Percentiles rank a stretch among this genome's conserved stretches.
Conservation (phyloP, 2,113 vertebrate species). For the Myanophis thanlyinensis region DNA sequence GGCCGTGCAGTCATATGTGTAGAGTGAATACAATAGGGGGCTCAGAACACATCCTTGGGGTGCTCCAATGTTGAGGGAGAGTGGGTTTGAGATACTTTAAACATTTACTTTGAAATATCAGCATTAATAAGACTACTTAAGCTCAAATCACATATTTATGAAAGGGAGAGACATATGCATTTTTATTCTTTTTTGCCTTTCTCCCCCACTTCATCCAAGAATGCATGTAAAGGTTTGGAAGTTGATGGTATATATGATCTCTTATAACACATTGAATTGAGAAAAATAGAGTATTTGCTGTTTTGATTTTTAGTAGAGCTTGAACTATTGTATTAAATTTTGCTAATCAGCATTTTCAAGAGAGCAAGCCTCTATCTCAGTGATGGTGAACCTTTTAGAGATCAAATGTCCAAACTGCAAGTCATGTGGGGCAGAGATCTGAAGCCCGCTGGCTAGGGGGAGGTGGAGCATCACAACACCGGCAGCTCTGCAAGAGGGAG, state of each 20-base stretch:
- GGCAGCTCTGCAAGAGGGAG: too few species aligned
- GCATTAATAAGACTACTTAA: too few species aligned
- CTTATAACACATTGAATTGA: background rate
- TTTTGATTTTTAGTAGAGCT: background rate
- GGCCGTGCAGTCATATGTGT: too few species aligned
- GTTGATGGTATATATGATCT: background rate
- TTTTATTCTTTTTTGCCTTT: background rate
- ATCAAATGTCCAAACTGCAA: too few species aligned
- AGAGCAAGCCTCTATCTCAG: background rate
- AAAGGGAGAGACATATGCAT: background rate
- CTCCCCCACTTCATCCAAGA: background rate
- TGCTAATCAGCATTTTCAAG: background rate
- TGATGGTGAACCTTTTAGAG: too few species aligned
- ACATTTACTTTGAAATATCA: accelerated
- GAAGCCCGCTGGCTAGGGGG: too few species aligned
- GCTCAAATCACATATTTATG: background rate
- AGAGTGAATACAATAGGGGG: too few species aligned
- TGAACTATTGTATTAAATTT: background rate
- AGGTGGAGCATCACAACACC: too few species aligned
- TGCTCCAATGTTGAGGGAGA: too few species aligned
- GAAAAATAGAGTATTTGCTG: background rate
- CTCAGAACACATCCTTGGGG: too few species aligned
- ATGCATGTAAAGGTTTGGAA: background rate
- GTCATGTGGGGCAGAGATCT: too few species aligned
- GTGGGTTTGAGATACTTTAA: too few species aligned